Evolutionary conservation across 2,113 vertebrate species (phyloP).

Genomic region (Callopanchax toddi): DNA sequence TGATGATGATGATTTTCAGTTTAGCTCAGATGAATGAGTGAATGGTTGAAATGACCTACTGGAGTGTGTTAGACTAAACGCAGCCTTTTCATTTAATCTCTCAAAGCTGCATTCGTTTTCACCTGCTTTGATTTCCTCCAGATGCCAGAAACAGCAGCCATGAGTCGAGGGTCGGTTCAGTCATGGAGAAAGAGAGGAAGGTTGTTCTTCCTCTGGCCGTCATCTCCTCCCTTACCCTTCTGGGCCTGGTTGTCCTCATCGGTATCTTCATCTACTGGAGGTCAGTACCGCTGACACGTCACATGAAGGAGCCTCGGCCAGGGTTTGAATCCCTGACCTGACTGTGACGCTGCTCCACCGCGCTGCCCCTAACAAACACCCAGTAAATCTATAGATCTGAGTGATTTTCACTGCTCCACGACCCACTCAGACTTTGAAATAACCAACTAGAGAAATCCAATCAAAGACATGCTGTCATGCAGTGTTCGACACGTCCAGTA

Average conservation of each 20-base stretch:
- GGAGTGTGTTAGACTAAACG: no score
- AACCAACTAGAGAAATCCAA: constrained; percentile 65
- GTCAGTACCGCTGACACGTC: constrained; percentile 76
- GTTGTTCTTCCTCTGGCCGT: constrained; percentile 92
- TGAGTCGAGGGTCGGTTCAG: constrained; percentile 90
- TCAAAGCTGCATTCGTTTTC: neutral
- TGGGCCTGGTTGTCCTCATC: constrained; percentile 92
- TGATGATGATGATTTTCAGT: no score
- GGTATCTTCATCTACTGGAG: constrained; percentile 97
- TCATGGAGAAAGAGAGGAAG: constrained; percentile 86
- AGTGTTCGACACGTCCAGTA: constrained; percentile 48
- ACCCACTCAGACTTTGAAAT: constrained; percentile 56
- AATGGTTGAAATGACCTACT: no score
- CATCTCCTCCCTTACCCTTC: constrained; percentile 92
- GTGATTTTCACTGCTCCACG: neutral
- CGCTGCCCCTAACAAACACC: constrained; percentile 2
- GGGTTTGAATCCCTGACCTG: no score
- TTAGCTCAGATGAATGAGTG: no score
- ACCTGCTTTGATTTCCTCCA: constrained; percentile 56
- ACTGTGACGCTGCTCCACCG: no score
- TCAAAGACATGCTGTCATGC: constrained; percentile 49
- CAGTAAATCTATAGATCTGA: neutral
- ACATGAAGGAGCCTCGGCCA: no score
- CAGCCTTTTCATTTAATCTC: no score
- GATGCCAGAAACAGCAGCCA: constrained; percentile 98